Evolutionary conservation across 2,113 vertebrate genomes (phyloP), one percentile per base, ranked within the genome.

Genomic region (Coryphaenoides rupestris): DNA sequence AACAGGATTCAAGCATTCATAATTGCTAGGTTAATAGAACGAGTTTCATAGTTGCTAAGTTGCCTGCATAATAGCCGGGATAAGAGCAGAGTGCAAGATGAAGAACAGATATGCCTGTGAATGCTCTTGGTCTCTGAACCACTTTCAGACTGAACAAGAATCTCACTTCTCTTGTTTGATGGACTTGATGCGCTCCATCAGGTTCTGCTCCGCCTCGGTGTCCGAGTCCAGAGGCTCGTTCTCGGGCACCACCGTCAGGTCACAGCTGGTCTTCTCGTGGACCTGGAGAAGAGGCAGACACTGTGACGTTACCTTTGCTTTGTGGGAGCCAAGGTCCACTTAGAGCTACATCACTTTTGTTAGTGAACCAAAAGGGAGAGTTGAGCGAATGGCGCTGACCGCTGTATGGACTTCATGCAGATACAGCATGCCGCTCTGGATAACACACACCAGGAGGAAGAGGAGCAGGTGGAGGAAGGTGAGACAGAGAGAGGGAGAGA

Each of bases 81-180:
- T n/a, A n/a, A n/a, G n/a, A n/a, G n/a, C n/a, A n/a, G n/a, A 40
- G 5, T 40, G 3, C 24, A 26, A 26, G 24, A 26, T 26, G 24
- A 26, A 26, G 24, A 26, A 26, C 6, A 26, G 24, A 26, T 3
- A 26, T 6, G 24, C 9, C 19, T 19, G 46, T 21, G 55, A 26
- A 23, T 3, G 15, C 13, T 19, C 3, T 17, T 21, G 58, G 58
- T n/a, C n/a, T n/a, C 15, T 46, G 21, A 47, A n/a, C 46, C 28
- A 54, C 47, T n/a, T 56, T 45, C 2, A 40, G 33, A 21, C 2
- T 16, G 50, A 49, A 21, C 55, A 22, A 40, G 2, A 61, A 12
- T 89, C 91, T 86, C 62, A 96, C 97, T 98, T 99, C 61, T 99
- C 95, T 78, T 98, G 94, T 74, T 98, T 98, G 82, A 99, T 96